Evolutionary conservation across 1,140 invertebrate species (phyloP), one percentile per base, ranked within the genome.

Genomic region (Listronotus bonariensis): DNA sequence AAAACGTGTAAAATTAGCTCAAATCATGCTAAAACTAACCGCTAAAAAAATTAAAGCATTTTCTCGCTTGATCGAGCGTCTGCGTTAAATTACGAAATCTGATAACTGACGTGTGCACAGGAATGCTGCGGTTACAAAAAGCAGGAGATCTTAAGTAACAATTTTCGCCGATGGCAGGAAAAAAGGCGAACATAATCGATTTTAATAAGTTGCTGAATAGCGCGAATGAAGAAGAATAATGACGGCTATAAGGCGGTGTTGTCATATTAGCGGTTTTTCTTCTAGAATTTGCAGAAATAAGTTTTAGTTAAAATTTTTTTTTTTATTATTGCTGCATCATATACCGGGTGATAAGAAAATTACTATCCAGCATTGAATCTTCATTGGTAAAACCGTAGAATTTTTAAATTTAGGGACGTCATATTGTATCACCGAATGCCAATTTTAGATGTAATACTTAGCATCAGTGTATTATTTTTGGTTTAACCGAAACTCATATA

Each of bases 51-150:
- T 43, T 48, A 48, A 48, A 48, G 15, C 45, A 48, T 48, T 48
- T 48, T 48, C 45, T 26, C 45, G 45, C 45, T 26, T 48, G 17
- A 48, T 20, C 45, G 45, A 20, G 5, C 6, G 15, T 7, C 15
- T 48, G 45, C 15, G 45, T 48, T 26, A 20, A 48, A 48, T 48
- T 55, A 55, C 53, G 18, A 55, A 55, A 55, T 42, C 40, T 55
- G 53, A 55, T 55, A 55, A 55, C 10, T 20, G 36, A 42, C 36
- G 53, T 40, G 53, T 41, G 40, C 40, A 42, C 36, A 26, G 20
- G 53, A 55, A 55, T 55, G 53, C 36, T 55, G 53, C 53, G 53
- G 53, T 55, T 55, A 41, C 40, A 42, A 41, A 55, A 53, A 40
- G 36, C 10, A 26, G 15, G 18, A 20, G 6, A 26, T 48, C 45